A percentile compares a stretch with the other conserved stretches of the same genome.
phyloP scores from a whole-genome alignment of 2,113 vertebrate species.

The Nothoprocta pentlandii region DNA sequence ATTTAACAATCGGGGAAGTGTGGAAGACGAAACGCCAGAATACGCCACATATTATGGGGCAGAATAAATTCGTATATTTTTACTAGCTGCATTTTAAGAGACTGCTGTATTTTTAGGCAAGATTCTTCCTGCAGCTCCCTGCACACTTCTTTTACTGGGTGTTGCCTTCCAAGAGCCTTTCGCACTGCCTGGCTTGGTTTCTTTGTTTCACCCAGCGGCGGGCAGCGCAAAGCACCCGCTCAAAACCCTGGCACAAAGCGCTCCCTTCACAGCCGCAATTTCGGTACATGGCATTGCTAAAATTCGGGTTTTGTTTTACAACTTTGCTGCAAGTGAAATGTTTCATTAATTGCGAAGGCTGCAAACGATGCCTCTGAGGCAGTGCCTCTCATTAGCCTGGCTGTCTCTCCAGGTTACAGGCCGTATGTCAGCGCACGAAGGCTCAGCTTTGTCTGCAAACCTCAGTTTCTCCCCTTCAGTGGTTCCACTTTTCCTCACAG shows the following conservation, averaged over 20 bases:
- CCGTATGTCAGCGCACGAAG: conserved; percentile 41
- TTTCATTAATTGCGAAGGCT: conserved; percentile 16
- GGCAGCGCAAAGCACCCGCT: conserved; percentile 39
- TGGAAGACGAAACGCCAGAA: background rate
- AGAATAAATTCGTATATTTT: background rate
- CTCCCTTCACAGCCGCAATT: conserved; percentile 13
- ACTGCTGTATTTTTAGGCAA: background rate
- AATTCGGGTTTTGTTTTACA: conserved; percentile 38
- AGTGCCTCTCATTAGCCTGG: conserved; percentile 49
- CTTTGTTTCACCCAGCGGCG: conserved; percentile 14
- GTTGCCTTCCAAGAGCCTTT: background rate
- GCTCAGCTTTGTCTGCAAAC: conserved; percentile 66
- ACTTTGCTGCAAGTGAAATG: conserved; percentile 25
- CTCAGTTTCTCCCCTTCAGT: conserved; percentile 62
- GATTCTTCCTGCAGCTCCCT: background rate
- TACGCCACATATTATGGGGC: background rate
- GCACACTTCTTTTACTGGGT: background rate
- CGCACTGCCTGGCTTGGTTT: background rate
- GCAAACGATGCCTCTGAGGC: conserved; percentile 8
- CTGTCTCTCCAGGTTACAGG: conserved; percentile 62
- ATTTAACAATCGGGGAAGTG: background rate
- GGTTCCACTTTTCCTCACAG: conserved; percentile 59
- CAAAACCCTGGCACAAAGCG: conserved; percentile 40
- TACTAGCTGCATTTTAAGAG: background rate
- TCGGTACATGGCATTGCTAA: background rate